Conservation (phyloP, 2,113 vertebrate species). For the Leiothrix lutea region DNA sequence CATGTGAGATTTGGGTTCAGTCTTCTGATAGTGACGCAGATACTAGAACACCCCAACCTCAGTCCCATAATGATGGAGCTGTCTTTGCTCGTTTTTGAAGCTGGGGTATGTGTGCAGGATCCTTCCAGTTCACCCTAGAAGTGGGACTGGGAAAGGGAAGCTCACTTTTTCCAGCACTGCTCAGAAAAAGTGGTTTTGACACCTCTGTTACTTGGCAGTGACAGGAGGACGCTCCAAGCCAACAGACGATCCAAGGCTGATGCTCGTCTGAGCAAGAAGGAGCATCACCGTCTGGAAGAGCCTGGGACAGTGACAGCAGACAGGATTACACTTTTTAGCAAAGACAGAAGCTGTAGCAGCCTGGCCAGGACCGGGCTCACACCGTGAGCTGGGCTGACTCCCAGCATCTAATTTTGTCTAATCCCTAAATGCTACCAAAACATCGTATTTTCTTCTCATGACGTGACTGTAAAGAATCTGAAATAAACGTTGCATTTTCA, state of each 20-base stretch:
- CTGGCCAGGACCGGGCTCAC: background rate
- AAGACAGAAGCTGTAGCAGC: background rate
- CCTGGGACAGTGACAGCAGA: background rate
- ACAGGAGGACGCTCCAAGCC: background rate
- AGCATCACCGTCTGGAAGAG: background rate
- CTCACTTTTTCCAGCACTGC: background rate
- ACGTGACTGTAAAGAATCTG: background rate
- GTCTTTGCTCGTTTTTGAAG: background rate
- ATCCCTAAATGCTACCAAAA: slow-evolving; percentile 11
- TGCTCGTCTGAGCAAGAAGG: background rate
- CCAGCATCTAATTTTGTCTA: background rate
- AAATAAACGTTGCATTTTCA: background rate
- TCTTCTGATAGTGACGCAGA: background rate
- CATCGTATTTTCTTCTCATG: background rate
- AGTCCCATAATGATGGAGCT: background rate
- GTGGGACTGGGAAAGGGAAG: background rate
- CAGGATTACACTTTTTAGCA: background rate
- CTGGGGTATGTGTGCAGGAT: background rate
- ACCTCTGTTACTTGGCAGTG: background rate
- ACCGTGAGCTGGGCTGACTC: background rate
- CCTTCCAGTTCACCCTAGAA: background rate
- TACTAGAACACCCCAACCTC: background rate
- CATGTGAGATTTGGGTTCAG: background rate
- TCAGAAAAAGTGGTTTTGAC: background rate
- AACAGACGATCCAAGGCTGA: background rate